Evolutionary conservation across 1,140 invertebrate genomes (phyloP).

Genomic region (Sinonovacula constricta): DNA sequence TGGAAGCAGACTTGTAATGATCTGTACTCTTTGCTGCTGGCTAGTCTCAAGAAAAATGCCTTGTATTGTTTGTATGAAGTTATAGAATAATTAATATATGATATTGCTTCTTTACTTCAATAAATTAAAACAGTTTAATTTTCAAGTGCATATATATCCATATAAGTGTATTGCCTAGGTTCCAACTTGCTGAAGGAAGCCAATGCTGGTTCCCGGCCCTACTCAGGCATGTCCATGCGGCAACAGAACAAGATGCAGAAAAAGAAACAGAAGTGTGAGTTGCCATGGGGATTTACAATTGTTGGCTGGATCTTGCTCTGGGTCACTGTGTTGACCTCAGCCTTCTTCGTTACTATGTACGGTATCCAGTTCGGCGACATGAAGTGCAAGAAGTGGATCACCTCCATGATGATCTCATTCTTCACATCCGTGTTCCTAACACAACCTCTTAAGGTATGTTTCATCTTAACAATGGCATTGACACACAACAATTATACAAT

Average conservation of each 20-base stretch:
- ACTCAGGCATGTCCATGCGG: conserved; percentile 55
- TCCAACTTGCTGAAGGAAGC: no score
- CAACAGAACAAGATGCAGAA: conserved; percentile 27
- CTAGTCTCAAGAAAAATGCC: no score
- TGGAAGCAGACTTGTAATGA: no score
- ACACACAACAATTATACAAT: neutral
- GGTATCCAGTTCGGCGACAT: conserved; percentile 82
- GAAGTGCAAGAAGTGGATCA: conserved; percentile 82
- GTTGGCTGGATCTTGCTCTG: conserved; percentile 80
- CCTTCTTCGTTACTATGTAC: conserved; percentile 81
- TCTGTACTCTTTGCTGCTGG: no score
- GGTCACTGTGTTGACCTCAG: conserved; percentile 76
- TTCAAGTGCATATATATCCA: no score
- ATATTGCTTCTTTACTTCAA: no score
- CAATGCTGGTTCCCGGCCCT: conserved; percentile 59
- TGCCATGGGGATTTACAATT: conserved; percentile 80
- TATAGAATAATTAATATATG: no score
- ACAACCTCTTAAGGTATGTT: conserved; percentile 81
- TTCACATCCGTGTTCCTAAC: conserved; percentile 81
- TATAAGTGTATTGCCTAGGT: no score
- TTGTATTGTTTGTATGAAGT: no score
- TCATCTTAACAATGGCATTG: no score
- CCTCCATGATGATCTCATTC: conserved; percentile 81
- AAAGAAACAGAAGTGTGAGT: conserved; percentile 71
- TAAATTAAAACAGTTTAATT: no score